Percentiles rank a stretch among this genome's conserved stretches.
These are phyloP conservation scores for Gallinago nigripennis DNA, from an alignment of 2,797 vertebrate genomes.

Conservation along the genomic window DNA sequence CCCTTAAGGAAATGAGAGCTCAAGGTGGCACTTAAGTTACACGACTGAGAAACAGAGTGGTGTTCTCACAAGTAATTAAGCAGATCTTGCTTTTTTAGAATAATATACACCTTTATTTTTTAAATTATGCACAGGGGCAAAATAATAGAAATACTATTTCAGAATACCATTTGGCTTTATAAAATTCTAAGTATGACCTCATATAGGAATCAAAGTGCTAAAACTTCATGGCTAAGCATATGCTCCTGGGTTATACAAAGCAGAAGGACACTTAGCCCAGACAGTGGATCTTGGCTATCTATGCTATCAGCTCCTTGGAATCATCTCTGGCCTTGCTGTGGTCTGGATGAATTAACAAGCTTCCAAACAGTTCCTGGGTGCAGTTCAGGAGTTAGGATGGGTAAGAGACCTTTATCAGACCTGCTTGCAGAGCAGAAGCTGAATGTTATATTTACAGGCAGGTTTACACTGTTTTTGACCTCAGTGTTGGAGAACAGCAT, in stretches of 20 bases:
- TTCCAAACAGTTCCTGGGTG: background rate
- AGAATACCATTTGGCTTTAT: background rate
- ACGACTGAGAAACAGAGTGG: background rate
- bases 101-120: background rate
- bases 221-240: background rate
- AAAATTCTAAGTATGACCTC: background rate
- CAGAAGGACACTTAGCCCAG: background rate
- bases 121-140: background rate
- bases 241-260: background rate
- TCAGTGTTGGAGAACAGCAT: rapidly evolving
- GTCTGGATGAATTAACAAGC: background rate
- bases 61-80: background rate
- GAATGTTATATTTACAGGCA: background rate
- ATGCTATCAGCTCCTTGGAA: background rate
- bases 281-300: background rate
- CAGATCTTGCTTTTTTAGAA: background rate
- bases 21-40: conserved; percentile 7
- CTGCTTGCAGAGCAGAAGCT: background rate
- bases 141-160: background rate
- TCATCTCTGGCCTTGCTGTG: background rate
- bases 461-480: background rate
- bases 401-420: background rate
- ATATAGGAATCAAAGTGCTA: background rate
- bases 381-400: background rate
- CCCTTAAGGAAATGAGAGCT: background rate